phyloP scores from a whole-genome alignment of 2,888 invertebrate species.

The Torymus aiolomorphi region DNA sequence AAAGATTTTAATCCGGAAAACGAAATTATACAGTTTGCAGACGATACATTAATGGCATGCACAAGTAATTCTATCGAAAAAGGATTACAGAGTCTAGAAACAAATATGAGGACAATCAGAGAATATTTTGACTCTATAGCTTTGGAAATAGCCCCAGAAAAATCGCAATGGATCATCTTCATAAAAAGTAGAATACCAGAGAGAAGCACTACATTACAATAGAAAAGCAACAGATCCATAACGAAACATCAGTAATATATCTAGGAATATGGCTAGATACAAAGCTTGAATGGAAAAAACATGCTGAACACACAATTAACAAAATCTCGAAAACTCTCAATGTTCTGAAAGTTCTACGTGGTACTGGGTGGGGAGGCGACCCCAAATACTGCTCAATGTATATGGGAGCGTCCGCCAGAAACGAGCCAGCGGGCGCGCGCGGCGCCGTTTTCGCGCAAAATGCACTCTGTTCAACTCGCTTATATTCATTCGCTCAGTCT shows the following conservation, averaged over 20 bases:
- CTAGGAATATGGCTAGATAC: neutral
- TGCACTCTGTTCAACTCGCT: too few species aligned
- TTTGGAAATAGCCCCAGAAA: neutral
- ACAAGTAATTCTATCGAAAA: neutral
- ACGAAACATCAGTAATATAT: neutral
- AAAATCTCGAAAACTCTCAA: conserved; percentile 1
- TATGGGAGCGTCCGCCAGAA: conserved; percentile 9
- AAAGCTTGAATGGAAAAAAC: neutral
- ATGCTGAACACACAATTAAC: neutral
- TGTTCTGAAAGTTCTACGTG: conserved; percentile 10
- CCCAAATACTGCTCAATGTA: conserved; percentile 4
- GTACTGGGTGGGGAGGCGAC: conserved; percentile 39
- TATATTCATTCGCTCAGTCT: too few species aligned
- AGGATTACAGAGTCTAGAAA: neutral
- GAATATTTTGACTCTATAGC: neutral
- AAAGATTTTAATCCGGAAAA: neutral
- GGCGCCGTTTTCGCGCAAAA: too few species aligned
- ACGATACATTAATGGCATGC: neutral
- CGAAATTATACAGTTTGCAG: conserved; percentile 12
- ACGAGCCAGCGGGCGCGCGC: too few species aligned
- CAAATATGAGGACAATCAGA: neutral
- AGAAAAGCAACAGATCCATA: neutral
- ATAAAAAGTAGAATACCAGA: neutral
- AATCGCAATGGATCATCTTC: conserved; percentile 1
- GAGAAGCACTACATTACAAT: neutral